Conservation (phyloP, 2,888 invertebrate genomes). For the Muscina levida region DNA sequence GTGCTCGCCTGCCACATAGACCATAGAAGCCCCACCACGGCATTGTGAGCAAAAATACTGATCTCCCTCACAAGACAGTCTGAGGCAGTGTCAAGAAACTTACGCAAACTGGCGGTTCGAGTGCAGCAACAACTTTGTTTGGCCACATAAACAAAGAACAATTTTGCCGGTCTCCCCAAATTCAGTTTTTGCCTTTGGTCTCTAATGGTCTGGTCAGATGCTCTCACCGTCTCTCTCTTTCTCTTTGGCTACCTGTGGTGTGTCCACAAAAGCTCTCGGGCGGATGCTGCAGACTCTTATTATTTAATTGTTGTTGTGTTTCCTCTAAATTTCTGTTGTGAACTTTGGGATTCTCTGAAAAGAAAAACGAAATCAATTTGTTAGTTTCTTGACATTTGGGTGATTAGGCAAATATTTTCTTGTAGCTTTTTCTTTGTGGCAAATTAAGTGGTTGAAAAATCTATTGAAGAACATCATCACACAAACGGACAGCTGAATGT, state of each 20-base stretch:
- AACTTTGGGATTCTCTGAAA: constrained; percentile 13
- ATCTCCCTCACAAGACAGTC: constrained; percentile 58
- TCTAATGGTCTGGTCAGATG: constrained; percentile 12
- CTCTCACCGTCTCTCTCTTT: neutral
- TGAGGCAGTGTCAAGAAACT: constrained; percentile 61
- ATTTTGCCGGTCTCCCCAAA: constrained; percentile 58
- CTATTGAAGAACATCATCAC: too few species aligned
- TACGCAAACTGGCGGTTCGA: constrained; percentile 12
- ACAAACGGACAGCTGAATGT: neutral
- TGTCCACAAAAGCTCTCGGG: neutral
- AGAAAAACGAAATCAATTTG: constrained; percentile 34
- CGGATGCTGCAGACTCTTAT: constrained; percentile 2
- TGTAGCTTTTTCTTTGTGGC: constrained; percentile 19
- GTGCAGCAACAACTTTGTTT: constrained; percentile 25
- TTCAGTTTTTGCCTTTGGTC: neutral
- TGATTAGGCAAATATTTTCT: constrained; percentile 57
- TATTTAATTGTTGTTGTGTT: neutral
- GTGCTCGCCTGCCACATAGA: neutral
- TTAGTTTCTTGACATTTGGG: constrained; percentile 60
- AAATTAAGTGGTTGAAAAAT: constrained; percentile 43
- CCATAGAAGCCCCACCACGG: constrained; percentile 4
- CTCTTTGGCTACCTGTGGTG: constrained; percentile 15
- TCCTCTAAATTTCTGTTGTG: neutral
- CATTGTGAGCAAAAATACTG: constrained; percentile 34
- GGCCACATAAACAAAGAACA: constrained; percentile 27